Evolutionary conservation across 1,140 invertebrate genomes (phyloP).

Genomic region (Hycleus cichorii): DNA sequence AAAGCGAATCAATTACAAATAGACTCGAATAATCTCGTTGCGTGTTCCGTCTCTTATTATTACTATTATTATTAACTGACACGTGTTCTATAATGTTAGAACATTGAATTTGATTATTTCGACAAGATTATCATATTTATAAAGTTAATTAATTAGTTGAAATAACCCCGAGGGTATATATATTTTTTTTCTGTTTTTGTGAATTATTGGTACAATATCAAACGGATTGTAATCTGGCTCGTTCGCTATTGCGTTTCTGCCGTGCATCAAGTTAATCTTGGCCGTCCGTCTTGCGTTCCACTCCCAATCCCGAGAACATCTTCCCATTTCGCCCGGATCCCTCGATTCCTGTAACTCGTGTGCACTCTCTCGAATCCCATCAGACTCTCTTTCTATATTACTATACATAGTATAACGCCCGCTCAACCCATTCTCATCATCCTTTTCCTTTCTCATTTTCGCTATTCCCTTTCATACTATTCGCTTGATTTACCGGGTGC

Average conservation of each 20-base stretch:
- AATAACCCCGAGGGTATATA: too few species aligned
- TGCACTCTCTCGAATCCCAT: slow-evolving; percentile 16
- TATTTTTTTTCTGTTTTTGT: too few species aligned
- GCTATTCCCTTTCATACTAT: slow-evolving; percentile 22
- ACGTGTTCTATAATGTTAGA: slow-evolving; percentile 12
- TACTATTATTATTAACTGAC: slow-evolving; percentile 12
- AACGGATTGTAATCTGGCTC: too few species aligned
- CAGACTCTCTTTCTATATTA: slow-evolving; percentile 13
- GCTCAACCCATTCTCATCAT: slow-evolving; percentile 19
- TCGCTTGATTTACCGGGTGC: slow-evolving; percentile 25
- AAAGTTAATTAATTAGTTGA: too few species aligned
- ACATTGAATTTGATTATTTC: slow-evolving; percentile 7
- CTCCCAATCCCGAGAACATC: slow-evolving; percentile 20
- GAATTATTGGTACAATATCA: too few species aligned
- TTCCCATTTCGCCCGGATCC: slow-evolving; percentile 15
- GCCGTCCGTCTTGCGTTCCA: slow-evolving; percentile 26
- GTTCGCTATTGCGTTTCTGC: slow-evolving; percentile 20
- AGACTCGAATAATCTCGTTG: slow-evolving; percentile 13
- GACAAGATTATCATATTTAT: too few species aligned
- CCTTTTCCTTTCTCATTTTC: slow-evolving; percentile 21
- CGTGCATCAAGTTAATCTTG: slow-evolving; percentile 31
- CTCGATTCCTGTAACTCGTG: slow-evolving; percentile 1
- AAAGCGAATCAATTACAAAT: slow-evolving; percentile 21
- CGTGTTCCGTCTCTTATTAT: slow-evolving; percentile 8
- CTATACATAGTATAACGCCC: too few species aligned